Evolutionary conservation across 2,797 vertebrate species (phyloP).

Genomic region (Uromys caudimaculatus): DNA sequence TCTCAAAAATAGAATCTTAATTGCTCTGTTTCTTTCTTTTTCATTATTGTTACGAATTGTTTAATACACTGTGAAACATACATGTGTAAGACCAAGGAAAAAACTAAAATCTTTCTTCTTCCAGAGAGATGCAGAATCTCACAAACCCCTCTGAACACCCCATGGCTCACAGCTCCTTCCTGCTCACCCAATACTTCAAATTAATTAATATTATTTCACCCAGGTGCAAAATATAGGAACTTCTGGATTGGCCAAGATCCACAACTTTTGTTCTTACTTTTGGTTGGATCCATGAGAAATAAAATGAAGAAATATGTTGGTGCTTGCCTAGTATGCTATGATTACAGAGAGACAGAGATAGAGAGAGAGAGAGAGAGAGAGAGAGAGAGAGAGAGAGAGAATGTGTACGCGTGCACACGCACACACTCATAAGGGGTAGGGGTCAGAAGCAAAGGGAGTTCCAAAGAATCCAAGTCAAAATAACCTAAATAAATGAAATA

Average conservation of each 20-base stretch:
- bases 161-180: not conserved
- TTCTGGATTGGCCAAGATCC: not conserved
- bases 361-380: too few relatives aligned
- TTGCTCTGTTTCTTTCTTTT: slow-evolving; percentile 4
- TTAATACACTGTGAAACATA: not conserved
- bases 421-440: too few relatives aligned
- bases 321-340: slow-evolving; percentile 38
- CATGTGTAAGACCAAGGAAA: slow-evolving; percentile 22
- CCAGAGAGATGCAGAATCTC: slow-evolving; percentile 14
- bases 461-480: slow-evolving; percentile 24
- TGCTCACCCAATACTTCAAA: not conserved
- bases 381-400: too few relatives aligned
- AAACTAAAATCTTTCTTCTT: slow-evolving; percentile 18
- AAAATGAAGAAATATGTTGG: slow-evolving; percentile 33
- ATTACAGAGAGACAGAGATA: too few relatives aligned
- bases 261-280: slow-evolving; percentile 17
- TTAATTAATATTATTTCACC: slow-evolving; percentile 45
- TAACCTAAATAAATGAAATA: slow-evolving; percentile 48
- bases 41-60: not conserved
- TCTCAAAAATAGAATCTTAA: not conserved
- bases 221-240: slow-evolving; percentile 26
- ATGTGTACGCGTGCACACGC: too few relatives aligned
- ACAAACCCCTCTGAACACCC: not conserved
- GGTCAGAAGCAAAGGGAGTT: not conserved
- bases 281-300: slow-evolving; percentile 16